phyloP scores from a whole-genome alignment of 2,797 vertebrate species.

The Nannoperca obscura region DNA sequence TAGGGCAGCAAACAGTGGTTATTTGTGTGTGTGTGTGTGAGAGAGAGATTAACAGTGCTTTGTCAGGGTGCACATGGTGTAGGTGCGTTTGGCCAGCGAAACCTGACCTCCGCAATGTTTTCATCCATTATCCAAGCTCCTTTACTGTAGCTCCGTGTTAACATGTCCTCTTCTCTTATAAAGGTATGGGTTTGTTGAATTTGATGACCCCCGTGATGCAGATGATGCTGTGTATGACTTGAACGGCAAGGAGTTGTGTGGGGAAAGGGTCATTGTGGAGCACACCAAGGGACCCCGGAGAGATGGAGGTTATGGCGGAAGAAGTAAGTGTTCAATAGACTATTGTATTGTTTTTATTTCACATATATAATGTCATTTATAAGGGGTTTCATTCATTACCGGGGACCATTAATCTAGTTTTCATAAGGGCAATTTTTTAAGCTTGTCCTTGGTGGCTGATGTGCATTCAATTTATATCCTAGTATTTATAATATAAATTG shows the following conservation, averaged over 20 bases:
- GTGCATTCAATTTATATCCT: conserved; percentile 62
- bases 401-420: conserved; percentile 43
- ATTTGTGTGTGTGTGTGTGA: too few species aligned
- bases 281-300: conserved; percentile 95
- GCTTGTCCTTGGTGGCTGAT: conserved; percentile 79
- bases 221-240: conserved; percentile 98
- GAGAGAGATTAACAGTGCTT: too few species aligned
- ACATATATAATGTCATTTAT: conserved; percentile 40
- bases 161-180: neutral
- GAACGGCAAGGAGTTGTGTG: conserved; percentile 96
- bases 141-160: neutral
- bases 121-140: too few species aligned
- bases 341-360: neutral
- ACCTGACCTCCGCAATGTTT: neutral
- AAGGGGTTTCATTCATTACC: conserved; percentile 49
- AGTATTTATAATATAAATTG: neutral
- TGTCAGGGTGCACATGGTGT: neutral
- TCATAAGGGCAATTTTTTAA: conserved; percentile 18
- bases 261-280: conserved; percentile 96
- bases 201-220: conserved; percentile 95
- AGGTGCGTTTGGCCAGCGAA: neutral
- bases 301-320: conserved; percentile 90
- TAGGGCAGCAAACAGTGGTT: too few species aligned
- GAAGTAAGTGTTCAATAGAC: conserved; percentile 89
- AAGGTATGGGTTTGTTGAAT: conserved; percentile 98